Evolutionary conservation across 1,140 invertebrate species (phyloP), one percentile per base, ranked within the genome.

Genomic region (Cepaea nemoralis): DNA sequence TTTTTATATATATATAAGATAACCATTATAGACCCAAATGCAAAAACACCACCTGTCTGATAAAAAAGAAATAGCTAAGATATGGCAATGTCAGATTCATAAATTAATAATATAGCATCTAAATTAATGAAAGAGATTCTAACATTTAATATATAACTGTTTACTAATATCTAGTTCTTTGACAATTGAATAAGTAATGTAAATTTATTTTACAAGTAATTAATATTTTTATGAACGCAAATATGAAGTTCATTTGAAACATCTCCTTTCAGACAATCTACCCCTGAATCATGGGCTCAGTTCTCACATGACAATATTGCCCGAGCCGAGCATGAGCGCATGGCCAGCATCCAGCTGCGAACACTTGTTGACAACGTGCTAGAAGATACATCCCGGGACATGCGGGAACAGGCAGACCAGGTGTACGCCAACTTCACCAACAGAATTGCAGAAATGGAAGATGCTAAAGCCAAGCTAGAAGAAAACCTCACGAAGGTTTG

Each of bases 201-300:
- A 39, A 71, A 35, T 71, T 71, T 0, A 8, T n/a, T n/a, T n/a
- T n/a, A n/a, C n/a, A n/a, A n/a, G n/a, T n/a, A n/a, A 35, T 73
- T 24, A 73, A 33, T 31, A 35, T 12, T 35, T 14, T 39, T 31
- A 35, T 31, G 22, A 5, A 73, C 10, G 22, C 37, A 8, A 73
- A n/a, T n/a, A n/a, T n/a, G n/a, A n/a, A n/a, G n/a, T n/a, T n/a
- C n/a, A 35, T 35, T 35, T 71, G 5, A 24, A 14, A 33, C 14
- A 24, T 71, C 37, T 45, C 42, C 42, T 42, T 75, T 50, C 84
- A 92, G 91, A 83, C 91, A 92, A 80, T 92, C 91, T 37, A 92
- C 91, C 39, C 91, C 91, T 31, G 91, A 92, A 85, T 91, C 91
- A 0, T 92, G 91, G 91, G 91, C 91, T n/a, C 91, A 92, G 87